Base-by-base conservation (phyloP, 1,140 invertebrate genomes). In the Stegodyphus dumicola region DNA sequence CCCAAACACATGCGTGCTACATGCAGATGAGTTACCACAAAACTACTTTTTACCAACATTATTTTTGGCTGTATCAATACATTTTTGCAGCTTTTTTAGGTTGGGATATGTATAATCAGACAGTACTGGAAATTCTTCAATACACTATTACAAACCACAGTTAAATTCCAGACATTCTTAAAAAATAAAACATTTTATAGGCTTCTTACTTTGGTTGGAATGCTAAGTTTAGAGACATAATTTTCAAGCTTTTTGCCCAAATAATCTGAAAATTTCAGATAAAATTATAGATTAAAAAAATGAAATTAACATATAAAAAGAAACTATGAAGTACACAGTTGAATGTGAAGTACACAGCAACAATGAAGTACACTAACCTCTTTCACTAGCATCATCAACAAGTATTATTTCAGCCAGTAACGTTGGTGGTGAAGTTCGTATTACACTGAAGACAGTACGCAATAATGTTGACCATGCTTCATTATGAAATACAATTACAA, bases 231-330 rank as follows among this genome's bases (percentile, higher is more conserved):
- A 84, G 94, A 93, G 54, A 98, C 95, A 91, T 98, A 98, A 60
- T 97, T 93, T 91, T 99, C 97, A 78, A 99, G 90, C 89, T 97
- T 93, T 89, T 94, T 93, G 54, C 96, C 95, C 66, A 99, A 92
- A 90, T 98, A 96, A 88, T 97, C 97, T 96, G 91, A 66, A 92
- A 92, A 67, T 60, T 60, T 60, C 56, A 60, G 56, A 11, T 11
- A 77, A 60, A 60, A 77, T 33, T 77, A 77, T 49, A 60, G 64
- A 10, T 75, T 60, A 1, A 67, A 7, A 67, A 10, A 60, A 60
- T 60, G 1, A 60, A 60, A 2, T 15, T 10, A 2, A 60, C 5
- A 10, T 60, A 10, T 60, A 5, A 60, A 60, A 60, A 60, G 15
- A 5, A 1, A 60, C 5, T 56, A 56, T 7, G 54, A 56, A 56